Conservation (phyloP, 2,888 invertebrate species). For the Oegoconia quadripuncta region DNA sequence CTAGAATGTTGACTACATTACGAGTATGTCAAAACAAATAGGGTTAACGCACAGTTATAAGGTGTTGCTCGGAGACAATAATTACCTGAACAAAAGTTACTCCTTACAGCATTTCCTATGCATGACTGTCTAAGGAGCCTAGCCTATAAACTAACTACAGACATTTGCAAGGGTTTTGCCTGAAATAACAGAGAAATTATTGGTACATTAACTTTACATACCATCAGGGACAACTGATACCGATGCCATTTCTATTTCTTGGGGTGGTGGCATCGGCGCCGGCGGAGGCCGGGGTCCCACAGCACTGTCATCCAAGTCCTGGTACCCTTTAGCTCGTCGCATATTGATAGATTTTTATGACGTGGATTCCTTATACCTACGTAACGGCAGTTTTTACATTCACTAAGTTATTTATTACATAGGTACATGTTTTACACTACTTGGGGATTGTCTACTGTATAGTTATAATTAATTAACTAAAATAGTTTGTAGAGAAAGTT, state of each 20-base stretch:
- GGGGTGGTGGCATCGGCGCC: conserved; percentile 76
- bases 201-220: conserved; percentile 55
- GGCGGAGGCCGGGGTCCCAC: conserved; percentile 47
- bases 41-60: no score
- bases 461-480: no score
- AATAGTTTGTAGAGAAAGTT: no score
- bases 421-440: no score
- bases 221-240: conserved; percentile 90
- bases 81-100: no score
- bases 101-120: no score
- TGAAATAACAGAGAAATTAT: neutral
- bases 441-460: no score
- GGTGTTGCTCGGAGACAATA: no score
- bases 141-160: no score
- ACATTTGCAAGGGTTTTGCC: neutral
- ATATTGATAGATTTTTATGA: conserved; percentile 45
- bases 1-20: no score
- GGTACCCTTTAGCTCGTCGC: conserved; percentile 80
- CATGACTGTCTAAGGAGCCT: no score
- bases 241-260: conserved; percentile 88
- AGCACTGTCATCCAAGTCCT: conserved; percentile 78
- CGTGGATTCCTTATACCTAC: conserved; percentile 44
- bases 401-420: conserved; percentile 3
- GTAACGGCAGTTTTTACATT: conserved; percentile 54
- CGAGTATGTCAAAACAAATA: no score